A percentile compares a stretch with the other conserved stretches of the same genome.
Evolutionary conservation across 2,113 vertebrate genomes (phyloP).

Genomic region (Oenanthe melanoleuca): DNA sequence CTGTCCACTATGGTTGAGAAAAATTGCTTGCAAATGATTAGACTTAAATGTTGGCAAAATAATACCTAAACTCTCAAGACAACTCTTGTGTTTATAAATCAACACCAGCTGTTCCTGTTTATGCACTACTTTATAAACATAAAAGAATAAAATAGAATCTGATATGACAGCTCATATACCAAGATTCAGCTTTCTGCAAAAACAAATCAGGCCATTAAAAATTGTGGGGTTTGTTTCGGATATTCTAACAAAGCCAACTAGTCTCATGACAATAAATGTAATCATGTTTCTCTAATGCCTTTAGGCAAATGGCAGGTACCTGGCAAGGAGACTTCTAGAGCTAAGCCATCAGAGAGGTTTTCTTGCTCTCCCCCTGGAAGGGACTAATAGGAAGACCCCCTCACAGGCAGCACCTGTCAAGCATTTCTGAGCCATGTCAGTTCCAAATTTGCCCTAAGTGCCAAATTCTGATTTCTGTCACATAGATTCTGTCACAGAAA

Average conservation of each 20-base stretch:
- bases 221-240: neutral
- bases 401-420: neutral
- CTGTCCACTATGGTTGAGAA: slow-evolving; percentile 11
- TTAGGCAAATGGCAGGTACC: slow-evolving; percentile 23
- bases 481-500: neutral
- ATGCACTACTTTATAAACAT: slow-evolving; percentile 60
- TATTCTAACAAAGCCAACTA: neutral
- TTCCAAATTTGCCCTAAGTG: neutral
- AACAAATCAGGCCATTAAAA: slow-evolving; percentile 42
- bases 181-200: slow-evolving; percentile 23
- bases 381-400: neutral
- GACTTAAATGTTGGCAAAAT: slow-evolving; percentile 67
- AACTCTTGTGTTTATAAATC: slow-evolving; percentile 74
- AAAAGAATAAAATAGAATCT: slow-evolving; percentile 55
- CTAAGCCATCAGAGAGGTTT: neutral
- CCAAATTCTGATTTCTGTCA: slow-evolving; percentile 25
- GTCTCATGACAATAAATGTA: neutral
- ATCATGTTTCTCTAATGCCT: neutral
- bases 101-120: slow-evolving; percentile 72
- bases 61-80: slow-evolving; percentile 62
- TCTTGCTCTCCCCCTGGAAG: neutral
- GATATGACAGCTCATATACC: slow-evolving; percentile 42
- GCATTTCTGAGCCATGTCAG: neutral
- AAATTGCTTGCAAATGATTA: slow-evolving; percentile 50
- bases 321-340: slow-evolving; percentile 2